Evolutionary conservation across 2,113 vertebrate genomes (phyloP).

Genomic region (Dolichotis patagonum): DNA sequence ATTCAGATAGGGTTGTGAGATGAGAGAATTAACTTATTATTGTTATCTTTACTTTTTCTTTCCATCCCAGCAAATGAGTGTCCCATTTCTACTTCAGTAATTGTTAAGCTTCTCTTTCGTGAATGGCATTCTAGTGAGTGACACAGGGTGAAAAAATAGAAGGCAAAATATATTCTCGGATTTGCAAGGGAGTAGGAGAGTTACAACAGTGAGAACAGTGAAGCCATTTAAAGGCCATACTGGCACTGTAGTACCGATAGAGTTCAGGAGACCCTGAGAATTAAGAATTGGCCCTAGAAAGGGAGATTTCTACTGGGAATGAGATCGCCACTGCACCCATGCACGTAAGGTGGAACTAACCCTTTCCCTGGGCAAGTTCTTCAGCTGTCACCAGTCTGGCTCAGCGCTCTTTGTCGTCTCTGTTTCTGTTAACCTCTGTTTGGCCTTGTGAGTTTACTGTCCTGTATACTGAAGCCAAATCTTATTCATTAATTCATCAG

Average conservation of each 20-base stretch:
- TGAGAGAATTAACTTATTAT: not conserved
- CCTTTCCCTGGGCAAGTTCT: not conserved
- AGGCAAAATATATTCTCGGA: not conserved
- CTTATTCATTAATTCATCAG: not conserved
- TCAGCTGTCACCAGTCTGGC: not conserved
- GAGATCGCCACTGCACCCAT: fast-evolving
- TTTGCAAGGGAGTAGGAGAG: not conserved
- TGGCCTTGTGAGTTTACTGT: not conserved
- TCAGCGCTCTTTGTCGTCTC: not conserved
- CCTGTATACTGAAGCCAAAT: not conserved
- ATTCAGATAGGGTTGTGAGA: not conserved
- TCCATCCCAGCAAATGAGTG: not conserved
- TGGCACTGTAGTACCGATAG: not conserved
- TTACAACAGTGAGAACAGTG: not conserved
- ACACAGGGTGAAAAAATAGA: constrained; percentile 1
- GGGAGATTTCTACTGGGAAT: not conserved
- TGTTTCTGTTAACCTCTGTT: not conserved
- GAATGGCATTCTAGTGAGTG: not conserved
- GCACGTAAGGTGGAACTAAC: fast-evolving
- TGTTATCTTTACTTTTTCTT: not conserved
- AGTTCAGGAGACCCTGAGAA: not conserved
- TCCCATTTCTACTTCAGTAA: not conserved
- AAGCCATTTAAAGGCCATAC: not conserved
- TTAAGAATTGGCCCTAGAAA: not conserved
- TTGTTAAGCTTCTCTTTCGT: not conserved